Conservation (phyloP, 2,113 vertebrate genomes). For the Petaurus breviceps region DNA sequence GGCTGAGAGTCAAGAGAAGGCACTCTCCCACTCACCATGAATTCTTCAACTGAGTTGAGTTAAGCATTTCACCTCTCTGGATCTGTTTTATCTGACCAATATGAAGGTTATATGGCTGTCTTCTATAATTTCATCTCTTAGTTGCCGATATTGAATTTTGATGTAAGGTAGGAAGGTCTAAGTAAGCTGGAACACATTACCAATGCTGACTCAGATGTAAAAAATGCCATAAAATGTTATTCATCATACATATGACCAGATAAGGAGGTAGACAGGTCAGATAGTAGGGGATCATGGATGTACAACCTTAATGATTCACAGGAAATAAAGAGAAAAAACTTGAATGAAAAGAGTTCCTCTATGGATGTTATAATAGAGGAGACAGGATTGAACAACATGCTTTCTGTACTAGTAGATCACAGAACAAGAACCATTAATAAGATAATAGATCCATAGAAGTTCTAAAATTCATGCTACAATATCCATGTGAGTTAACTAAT, state of each 20-base stretch:
- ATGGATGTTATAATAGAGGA: background rate
- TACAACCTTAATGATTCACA: background rate
- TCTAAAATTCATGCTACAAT: background rate
- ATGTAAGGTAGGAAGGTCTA: background rate
- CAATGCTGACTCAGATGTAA: background rate
- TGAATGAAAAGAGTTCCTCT: background rate
- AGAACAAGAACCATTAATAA: background rate
- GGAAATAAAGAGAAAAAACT: background rate
- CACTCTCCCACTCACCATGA: background rate
- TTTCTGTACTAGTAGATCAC: background rate
- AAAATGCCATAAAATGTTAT: background rate
- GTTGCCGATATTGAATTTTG: background rate
- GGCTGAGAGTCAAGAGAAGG: background rate
- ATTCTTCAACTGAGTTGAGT: background rate
- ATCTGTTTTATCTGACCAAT: background rate
- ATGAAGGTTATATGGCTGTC: background rate
- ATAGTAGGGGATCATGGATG: background rate
- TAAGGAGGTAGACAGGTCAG: background rate
- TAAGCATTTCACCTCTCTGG: background rate
- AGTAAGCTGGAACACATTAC: background rate
- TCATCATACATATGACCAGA: background rate
- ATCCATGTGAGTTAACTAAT: background rate
- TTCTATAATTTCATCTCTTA: background rate
- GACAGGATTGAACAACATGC: background rate
- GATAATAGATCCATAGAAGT: background rate